Percentiles rank a stretch among this genome's conserved stretches.
These are phyloP conservation scores for Clinocottus analis DNA, from an alignment of 2,113 vertebrate species.

Conservation along the genomic window DNA sequence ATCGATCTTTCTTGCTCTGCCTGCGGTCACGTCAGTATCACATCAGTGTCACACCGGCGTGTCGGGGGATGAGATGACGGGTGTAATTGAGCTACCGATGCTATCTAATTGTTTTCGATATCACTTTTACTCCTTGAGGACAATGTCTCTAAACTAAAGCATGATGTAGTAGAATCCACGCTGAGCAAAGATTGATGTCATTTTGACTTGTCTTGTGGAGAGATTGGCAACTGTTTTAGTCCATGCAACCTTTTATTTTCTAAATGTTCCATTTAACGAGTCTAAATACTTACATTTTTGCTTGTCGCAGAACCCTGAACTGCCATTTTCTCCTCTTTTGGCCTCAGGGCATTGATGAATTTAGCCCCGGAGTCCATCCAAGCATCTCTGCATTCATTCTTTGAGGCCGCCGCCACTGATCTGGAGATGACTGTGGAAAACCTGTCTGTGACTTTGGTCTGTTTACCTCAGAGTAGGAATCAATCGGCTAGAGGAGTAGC, in stretches of 20 bases:
- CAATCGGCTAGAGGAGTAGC: constrained; percentile 86
- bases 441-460: constrained; percentile 84
- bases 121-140: constrained; percentile 49
- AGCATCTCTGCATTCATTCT: constrained; percentile 86
- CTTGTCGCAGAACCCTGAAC: background rate
- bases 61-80: constrained; percentile 56
- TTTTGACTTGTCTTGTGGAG: too few relatives aligned
- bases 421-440: constrained; percentile 90
- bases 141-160: constrained; percentile 39
- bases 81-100: constrained; percentile 61
- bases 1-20: constrained; percentile 27
- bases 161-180: constrained; percentile 18
- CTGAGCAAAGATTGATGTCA: constrained; percentile 37
- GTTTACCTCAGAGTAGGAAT: constrained; percentile 86
- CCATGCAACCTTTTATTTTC: background rate
- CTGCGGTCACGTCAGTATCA: constrained; percentile 53
- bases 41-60: constrained; percentile 48
- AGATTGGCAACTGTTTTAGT: constrained; percentile 25
- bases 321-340: background rate
- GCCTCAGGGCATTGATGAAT: constrained; percentile 87
- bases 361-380: constrained; percentile 86
- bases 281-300: background rate
- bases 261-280: background rate
- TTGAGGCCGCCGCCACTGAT: constrained; percentile 91
- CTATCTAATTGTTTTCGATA: constrained; percentile 60